Base-by-base conservation (phyloP, 2,113 vertebrate genomes). In the Rissa tridactyla region DNA sequence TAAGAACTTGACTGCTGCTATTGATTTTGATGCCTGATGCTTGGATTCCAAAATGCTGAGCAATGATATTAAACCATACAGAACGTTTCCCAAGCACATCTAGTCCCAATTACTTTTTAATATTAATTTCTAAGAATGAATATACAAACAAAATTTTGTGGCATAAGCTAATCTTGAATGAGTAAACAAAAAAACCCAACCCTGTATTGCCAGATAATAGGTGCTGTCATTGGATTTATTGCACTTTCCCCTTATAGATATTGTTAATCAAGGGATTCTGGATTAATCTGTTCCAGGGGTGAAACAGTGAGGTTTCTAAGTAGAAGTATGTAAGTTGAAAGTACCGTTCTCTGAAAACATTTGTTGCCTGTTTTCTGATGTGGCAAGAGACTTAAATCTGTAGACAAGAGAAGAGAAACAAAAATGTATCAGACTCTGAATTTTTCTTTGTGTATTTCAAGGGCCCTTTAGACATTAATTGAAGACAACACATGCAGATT, bases 1-100 rank as follows among this genome's bases (percentile, higher is more conserved):
- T 26, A 51, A 34, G 19, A 89, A 20, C 6, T 55, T 69, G 5
- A 13, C 19, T 55, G 17, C 4, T 55, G 11, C 30, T 75, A 32
- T 30, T 13, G n/a, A 49, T 42, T 88, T 88, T 68, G 20, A 20
- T 64, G 47, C 2, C 16, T 65, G 0, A 0, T 19, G 36, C 16
- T 78, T 38, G 69, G 69, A 44, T 77, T 81, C 10, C 51, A 52
- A 64, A 82, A 29, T 51, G 3, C 5, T 80, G 15, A 77, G 12
- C 3, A 27, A 61, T 30, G 2, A 6, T 61, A 83, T 52, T n/a
- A 88, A 64, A 60, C 3, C 6, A 26, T 29, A 60, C 7, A 60
- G 13, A 51, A 11, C 49, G 57, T 64, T 38, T 5, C 11, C 15
- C 5, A 69, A 47, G 8, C 5, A 38, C 2, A 38, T 61, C 7